A percentile compares a stretch with the other conserved stretches of the same genome.
These are phyloP conservation scores for Puntigrus tetrazona DNA, from an alignment of 2,113 vertebrate species.

Conservation along the genomic window DNA sequence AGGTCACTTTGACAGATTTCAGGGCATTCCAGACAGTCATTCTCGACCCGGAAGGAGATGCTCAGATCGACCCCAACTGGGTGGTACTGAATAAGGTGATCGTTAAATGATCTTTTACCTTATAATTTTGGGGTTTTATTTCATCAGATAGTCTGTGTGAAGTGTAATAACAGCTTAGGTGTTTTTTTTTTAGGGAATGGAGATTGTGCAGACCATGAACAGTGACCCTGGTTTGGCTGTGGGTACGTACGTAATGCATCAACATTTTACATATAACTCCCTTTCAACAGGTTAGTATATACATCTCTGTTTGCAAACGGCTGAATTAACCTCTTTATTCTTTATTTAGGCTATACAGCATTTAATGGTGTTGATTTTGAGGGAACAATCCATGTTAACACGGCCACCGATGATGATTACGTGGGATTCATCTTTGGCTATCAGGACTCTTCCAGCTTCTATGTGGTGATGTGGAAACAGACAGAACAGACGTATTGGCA, in stretches of 20 bases:
- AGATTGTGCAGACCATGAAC: constrained; percentile 67
- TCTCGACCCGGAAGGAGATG: constrained; percentile 87
- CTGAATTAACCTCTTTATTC: neutral
- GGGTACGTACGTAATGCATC: constrained; percentile 52
- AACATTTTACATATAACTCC: neutral
- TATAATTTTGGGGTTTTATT: neutral
- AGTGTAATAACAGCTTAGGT: neutral
- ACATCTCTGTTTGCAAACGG: neutral
- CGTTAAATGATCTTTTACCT: neutral
- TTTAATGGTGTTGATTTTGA: constrained; percentile 90
- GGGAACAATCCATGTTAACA: constrained; percentile 88
- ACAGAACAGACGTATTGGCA: constrained; percentile 89
- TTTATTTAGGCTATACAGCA: constrained; percentile 81
- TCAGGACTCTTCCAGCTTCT: constrained; percentile 89
- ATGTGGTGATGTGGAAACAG: constrained; percentile 92
- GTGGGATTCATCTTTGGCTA: constrained; percentile 89
- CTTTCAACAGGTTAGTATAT: neutral
- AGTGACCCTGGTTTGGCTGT: constrained; percentile 65
- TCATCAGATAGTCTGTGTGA: neutral
- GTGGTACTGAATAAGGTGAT: constrained; percentile 86
- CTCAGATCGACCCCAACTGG: constrained; percentile 90
- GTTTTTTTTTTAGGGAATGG: constrained; percentile 58
- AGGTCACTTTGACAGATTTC: constrained; percentile 89
- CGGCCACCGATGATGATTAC: constrained; percentile 84
- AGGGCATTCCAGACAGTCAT: constrained; percentile 87